Conservation (phyloP, 2,113 vertebrate species). For the Saguinus imperator region DNA sequence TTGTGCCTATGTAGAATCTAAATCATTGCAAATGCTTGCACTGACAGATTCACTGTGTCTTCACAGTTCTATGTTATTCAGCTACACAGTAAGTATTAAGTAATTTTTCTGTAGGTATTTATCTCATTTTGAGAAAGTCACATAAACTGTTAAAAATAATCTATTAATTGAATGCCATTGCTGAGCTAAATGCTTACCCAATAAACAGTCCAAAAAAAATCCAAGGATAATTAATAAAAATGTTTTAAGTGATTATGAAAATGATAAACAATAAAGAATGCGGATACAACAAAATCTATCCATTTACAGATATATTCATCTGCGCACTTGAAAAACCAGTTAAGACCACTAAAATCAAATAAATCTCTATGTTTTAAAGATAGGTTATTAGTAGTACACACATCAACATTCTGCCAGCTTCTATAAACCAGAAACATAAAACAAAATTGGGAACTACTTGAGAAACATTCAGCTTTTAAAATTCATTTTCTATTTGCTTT, state of each 20-base stretch:
- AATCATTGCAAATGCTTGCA: slow-evolving; percentile 48
- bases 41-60: neutral
- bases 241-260: slow-evolving; percentile 32
- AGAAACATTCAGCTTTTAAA: neutral
- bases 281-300: neutral
- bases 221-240: slow-evolving; percentile 1
- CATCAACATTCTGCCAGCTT: neutral
- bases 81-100: neutral
- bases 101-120: slow-evolving; percentile 9
- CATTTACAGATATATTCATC: neutral
- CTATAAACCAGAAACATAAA: neutral
- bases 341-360: slow-evolving; percentile 20
- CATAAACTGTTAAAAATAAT: slow-evolving; percentile 10
- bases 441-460: neutral
- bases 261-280: slow-evolving; percentile 15
- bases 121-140: slow-evolving; percentile 51
- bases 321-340: neutral
- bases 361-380: neutral
- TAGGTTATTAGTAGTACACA: neutral
- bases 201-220: neutral
- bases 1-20: slow-evolving; percentile 32
- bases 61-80: neutral
- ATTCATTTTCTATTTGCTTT: neutral
- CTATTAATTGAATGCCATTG: neutral
- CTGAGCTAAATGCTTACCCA: neutral